Conservation (phyloP, 1,140 invertebrate genomes). For the Ericerus pela region DNA sequence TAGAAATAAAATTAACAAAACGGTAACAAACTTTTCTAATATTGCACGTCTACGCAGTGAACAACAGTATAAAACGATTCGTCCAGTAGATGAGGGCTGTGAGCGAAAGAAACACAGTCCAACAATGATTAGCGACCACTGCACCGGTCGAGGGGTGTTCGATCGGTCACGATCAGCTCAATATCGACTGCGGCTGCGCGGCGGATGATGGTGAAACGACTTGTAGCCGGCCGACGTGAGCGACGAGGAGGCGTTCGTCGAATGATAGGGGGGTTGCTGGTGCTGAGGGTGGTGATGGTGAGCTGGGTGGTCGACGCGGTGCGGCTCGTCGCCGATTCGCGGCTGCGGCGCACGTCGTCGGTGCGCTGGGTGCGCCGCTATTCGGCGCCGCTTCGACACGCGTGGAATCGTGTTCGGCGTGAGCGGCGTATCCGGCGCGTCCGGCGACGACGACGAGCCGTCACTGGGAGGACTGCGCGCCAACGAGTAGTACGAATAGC, state of each 20-base stretch:
- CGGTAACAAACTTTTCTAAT: no score
- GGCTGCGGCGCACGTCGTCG: neutral
- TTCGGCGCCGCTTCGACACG: conserved; percentile 24
- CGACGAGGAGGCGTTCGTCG: neutral
- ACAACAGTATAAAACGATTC: no score
- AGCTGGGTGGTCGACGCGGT: conserved; percentile 1
- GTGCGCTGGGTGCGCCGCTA: neutral
- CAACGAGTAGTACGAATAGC: conserved; percentile 28
- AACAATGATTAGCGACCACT: no score
- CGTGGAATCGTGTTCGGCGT: conserved; percentile 26
- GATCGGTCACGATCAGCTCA: no score
- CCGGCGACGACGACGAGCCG: conserved; percentile 25
- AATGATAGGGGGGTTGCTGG: no score
- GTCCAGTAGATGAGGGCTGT: no score
- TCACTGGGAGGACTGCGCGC: conserved; percentile 28
- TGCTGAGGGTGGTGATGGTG: neutral
- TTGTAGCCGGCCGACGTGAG: neutral
- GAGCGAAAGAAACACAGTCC: no score
- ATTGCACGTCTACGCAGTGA: no score
- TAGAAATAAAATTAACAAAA: no score
- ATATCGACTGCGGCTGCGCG: neutral
- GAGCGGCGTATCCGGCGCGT: conserved; percentile 22
- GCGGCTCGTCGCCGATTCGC: conserved; percentile 24
- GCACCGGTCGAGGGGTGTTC: no score
- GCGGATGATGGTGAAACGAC: neutral